Evolutionary conservation across 1,140 invertebrate genomes (phyloP), one percentile per base, ranked within the genome.

Genomic region (Trichomalopsis sarcophagae): DNA sequence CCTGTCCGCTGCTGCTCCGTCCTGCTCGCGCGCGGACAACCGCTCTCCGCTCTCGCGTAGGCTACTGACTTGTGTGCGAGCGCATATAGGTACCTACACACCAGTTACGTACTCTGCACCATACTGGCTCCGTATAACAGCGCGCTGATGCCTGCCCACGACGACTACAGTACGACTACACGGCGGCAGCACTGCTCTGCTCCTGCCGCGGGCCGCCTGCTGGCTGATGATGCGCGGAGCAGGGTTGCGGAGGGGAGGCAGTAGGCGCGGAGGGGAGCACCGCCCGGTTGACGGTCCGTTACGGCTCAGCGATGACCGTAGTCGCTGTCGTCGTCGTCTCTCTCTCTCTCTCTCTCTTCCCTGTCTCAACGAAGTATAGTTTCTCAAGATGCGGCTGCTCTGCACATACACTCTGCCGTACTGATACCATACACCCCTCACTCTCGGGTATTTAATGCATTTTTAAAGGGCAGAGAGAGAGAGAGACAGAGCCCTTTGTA

Each of bases 381-480:
- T 77, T 69, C 44, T 55, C 50, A 77, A 83, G 71, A 83, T 83
- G 30, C 33, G 73, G 33, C 33, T 1, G 73, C 9, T 14, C 33
- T 79, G 55, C 17, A 5, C 14, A 17, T 62, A 62, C 55, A 21
- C 55, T 62, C 55, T 7, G 9, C 40, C 40, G 10, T 62, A 62
- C 55, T n/a, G 21, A 62, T 62, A 17, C 55, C 17, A 14, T 62
- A 1, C 55, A 17, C 21, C 17, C 5, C 17, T 14, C 40, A 76
- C 66, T n/a, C 14, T 36, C 11, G 50, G 77, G 77, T 80, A 80
- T 84, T 79, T 80, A 84, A 84, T 84, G 33, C 40, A 79, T 80
- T 80, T 84, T 84, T 84, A 84, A 84, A 84, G 82, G 66, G 82
- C 33, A n/a, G 55, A 62, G 55, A 62, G 21, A 21, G 55, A 62